Percentiles rank a stretch among this genome's conserved stretches.
Conservation (phyloP, 2,113 vertebrate genomes). For the Ariopsis seemanni region DNA sequence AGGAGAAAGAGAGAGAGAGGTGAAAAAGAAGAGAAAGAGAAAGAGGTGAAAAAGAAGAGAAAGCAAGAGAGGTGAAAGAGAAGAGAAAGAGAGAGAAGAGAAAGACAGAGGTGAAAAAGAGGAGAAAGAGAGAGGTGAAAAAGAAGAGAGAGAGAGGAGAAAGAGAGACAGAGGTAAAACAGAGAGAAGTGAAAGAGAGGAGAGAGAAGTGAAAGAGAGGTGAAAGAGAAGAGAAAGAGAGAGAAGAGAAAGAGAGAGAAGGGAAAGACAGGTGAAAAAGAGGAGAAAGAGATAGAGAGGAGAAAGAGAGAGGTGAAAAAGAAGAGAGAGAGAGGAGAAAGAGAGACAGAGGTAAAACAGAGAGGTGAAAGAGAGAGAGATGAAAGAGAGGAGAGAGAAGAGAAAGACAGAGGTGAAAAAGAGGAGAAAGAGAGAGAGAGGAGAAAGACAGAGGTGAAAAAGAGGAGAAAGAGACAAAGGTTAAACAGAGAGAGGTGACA, state of each 20-base stretch:
- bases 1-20: too few relatives aligned
- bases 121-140: neutral
- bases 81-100: too few relatives aligned
- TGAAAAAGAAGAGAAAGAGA: neutral
- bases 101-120: neutral
- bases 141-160: too few relatives aligned
- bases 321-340: neutral
- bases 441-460: neutral
- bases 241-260: conserved; percentile 11
- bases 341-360: neutral
- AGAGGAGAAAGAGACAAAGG: too few relatives aligned
- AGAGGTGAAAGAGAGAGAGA: neutral
- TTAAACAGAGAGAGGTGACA: too few relatives aligned
- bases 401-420: neutral
- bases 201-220: too few relatives aligned
- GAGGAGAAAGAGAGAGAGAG: neutral
- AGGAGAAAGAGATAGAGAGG: conserved; percentile 7
- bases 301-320: neutral
- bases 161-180: too few relatives aligned
- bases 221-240: conserved; percentile 28
- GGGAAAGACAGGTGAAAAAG: neutral
- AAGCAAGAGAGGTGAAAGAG: neutral
- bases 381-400: neutral
- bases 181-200: neutral
- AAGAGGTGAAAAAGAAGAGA: neutral